Evolutionary conservation across 1,140 invertebrate species (phyloP).

Genomic region (Drosophila arizonae): DNA sequence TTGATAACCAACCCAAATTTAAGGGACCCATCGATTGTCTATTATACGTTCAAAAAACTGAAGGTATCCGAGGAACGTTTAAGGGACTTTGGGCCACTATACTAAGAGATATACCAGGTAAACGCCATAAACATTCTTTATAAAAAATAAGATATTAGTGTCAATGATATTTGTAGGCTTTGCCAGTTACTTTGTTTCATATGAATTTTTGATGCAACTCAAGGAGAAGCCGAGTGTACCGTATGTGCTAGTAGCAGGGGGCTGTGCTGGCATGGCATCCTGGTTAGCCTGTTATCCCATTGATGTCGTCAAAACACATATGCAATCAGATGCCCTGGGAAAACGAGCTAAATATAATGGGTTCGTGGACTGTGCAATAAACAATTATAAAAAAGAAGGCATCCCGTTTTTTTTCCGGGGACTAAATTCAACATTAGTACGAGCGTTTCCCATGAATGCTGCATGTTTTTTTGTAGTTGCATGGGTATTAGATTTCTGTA

Average conservation of each 20-base stretch:
- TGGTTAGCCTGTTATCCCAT: conserved; percentile 94
- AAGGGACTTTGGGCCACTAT: conserved; percentile 90
- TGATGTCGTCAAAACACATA: conserved; percentile 94
- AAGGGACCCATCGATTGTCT: conserved; percentile 87
- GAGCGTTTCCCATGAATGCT: conserved; percentile 96
- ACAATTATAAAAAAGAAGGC: conserved; percentile 88
- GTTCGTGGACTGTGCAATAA: conserved; percentile 88
- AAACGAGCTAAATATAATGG: conserved; percentile 85
- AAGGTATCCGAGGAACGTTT: conserved; percentile 88
- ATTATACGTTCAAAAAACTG: conserved; percentile 85
- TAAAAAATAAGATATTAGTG: not conserved
- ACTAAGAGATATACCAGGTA: conserved; percentile 89
- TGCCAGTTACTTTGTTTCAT: conserved; percentile 85
- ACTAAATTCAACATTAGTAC: conserved; percentile 89
- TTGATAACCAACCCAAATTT: conserved; percentile 75
- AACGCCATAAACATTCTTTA: conserved; percentile 43
- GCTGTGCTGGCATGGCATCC: conserved; percentile 91
- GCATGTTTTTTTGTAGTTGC: conserved; percentile 94
- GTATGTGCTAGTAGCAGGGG: conserved; percentile 90
- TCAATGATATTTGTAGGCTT: conserved; percentile 76
- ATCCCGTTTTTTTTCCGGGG: conserved; percentile 87
- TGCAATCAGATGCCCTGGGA: conserved; percentile 89
- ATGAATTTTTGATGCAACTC: conserved; percentile 87
- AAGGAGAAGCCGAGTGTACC: conserved; percentile 82
- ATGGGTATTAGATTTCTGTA: conserved; percentile 85